These are phyloP conservation scores for Cerastoderma edule DNA, from an alignment of 2,888 invertebrate genomes.

Conservation along the genomic window DNA sequence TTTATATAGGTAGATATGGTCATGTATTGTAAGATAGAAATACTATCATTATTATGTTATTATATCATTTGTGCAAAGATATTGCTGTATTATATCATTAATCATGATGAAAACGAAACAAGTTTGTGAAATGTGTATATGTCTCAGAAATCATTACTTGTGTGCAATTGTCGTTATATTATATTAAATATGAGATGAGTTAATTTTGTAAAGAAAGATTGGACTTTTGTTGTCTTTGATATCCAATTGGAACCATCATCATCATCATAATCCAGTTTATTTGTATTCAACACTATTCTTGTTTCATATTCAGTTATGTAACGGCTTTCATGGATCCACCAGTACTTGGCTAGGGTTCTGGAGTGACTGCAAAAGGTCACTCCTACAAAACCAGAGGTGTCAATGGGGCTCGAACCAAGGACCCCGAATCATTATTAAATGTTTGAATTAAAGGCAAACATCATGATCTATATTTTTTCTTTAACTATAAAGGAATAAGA, in stretches of 20 bases:
- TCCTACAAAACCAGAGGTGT: neutral
- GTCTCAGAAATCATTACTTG: conserved; percentile 41
- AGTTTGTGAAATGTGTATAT: conserved; percentile 18
- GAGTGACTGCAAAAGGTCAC: neutral
- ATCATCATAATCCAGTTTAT: too few species aligned
- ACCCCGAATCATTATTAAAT: too few species aligned
- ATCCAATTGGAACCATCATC: too few species aligned
- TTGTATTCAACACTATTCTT: too few species aligned
- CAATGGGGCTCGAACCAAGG: neutral
- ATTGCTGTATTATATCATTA: neutral
- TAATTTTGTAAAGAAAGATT: conserved; percentile 16
- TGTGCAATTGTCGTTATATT: conserved; percentile 48
- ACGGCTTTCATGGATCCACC: neutral
- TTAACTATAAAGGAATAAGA: too few species aligned
- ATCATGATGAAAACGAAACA: neutral
- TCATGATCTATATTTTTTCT: too few species aligned
- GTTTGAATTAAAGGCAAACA: too few species aligned
- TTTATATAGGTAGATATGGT: too few species aligned
- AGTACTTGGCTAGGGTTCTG: neutral
- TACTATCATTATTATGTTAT: neutral
- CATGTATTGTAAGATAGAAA: too few species aligned
- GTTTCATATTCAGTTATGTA: neutral
- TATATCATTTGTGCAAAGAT: neutral
- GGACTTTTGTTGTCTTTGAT: neutral
- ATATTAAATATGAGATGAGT: conserved; percentile 23